Evolutionary conservation across 1,140 invertebrate species (phyloP), one percentile per base, ranked within the genome.

Genomic region (Wasmannia auropunctata): DNA sequence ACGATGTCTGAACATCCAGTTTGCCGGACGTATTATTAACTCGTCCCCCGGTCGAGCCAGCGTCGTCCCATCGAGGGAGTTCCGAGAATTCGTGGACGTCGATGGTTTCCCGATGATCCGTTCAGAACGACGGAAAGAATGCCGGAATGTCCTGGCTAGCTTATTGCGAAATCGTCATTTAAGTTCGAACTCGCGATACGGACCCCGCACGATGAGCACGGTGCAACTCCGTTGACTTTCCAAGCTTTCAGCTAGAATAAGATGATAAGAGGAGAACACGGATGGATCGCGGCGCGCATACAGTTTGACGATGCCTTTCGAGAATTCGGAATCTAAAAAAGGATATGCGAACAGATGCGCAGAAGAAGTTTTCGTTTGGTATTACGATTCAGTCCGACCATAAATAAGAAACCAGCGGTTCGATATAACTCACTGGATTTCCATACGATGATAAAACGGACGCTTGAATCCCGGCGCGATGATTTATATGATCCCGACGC

Each of bases 361-460:
- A 34, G 31, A 62, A 65, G 43, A 67, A 79, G 77, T 69, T 80
- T 69, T 40, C 79, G 46, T 31, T 16, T 25, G 79, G 67, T 58
- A 83, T 83, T 83, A 83, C 67, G 65, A 94, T 83, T 83, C 79
- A 54, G 67, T 56, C 19, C 22, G 81, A 69, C 87, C 88, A 93
- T 94, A 94, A 94, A 94, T 94, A 94, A 93, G 93, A 93, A 91
- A 88, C 88, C 88, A 84, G 90, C 80, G 91, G 92, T 89, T 87
- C 76, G 91, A 91, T 93, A 94, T 93, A 94, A 94, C 90, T 93
- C 94, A 93, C 92, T 94, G 93, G 91, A 94, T 94, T 94, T 94
- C 94, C 94, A 94, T 94, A 93, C 92, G 94, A 94, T 94, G 93
- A 94, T 94, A 94, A 94, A 94, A 94, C 91, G 94, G 91, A 94